Percentiles rank a stretch among this genome's conserved stretches.
Conservation (phyloP, 1,140 invertebrate species). For the Subanguina moxae region DNA sequence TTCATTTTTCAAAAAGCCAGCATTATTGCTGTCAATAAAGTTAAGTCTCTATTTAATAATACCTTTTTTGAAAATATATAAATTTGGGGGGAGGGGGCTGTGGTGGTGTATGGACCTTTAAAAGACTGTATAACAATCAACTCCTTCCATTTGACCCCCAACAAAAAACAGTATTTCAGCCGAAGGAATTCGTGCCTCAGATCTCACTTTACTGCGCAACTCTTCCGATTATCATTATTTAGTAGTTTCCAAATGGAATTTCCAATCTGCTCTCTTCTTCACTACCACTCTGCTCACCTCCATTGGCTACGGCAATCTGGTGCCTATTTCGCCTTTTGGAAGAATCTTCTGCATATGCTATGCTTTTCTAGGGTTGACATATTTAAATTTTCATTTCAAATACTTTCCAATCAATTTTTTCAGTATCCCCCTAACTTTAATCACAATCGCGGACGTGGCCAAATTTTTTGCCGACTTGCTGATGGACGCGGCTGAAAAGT, state of each 20-base stretch:
- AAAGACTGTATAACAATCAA: too few relatives aligned
- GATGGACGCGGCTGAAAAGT: conserved; percentile 17
- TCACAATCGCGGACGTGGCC: conserved; percentile 47
- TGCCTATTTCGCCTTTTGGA: conserved; percentile 47
- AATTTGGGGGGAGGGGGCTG: too few relatives aligned
- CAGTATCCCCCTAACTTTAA: conserved; percentile 48
- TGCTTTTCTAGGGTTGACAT: conserved; percentile 36
- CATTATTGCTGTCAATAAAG: too few relatives aligned
- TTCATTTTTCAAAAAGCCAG: too few relatives aligned
- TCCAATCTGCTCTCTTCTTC: conserved; percentile 48
- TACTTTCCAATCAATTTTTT: conserved; percentile 16
- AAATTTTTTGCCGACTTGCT: conserved; percentile 48
- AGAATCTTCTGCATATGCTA: conserved; percentile 48
- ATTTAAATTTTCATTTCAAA: background rate
- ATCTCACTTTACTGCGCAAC: conserved; percentile 1
- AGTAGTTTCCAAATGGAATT: conserved; percentile 41
- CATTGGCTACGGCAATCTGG: conserved; percentile 38
- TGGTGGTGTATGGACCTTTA: too few relatives aligned
- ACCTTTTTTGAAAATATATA: too few relatives aligned
- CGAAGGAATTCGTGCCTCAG: conserved; percentile 24
- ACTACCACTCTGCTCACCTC: conserved; percentile 45
- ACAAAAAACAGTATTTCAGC: too few relatives aligned
- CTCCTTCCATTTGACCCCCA: too few relatives aligned
- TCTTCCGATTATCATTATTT: conserved; percentile 3
- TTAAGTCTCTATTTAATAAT: too few relatives aligned